Percentiles rank a stretch among this genome's conserved stretches.
phyloP scores from a whole-genome alignment of 1,140 invertebrate genomes.

The Diabrotica virgifera region DNA sequence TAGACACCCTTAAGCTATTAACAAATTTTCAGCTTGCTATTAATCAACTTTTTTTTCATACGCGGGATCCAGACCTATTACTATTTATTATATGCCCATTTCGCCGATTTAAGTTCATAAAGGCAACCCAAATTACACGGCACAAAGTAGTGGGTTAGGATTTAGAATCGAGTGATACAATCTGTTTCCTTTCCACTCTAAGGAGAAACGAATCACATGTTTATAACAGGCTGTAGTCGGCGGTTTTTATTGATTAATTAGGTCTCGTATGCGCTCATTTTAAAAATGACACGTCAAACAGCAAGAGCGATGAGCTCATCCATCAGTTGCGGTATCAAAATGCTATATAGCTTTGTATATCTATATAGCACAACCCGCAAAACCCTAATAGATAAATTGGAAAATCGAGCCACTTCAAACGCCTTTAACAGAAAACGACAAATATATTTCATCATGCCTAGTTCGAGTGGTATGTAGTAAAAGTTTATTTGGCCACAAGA shows the following conservation, averaged over 20 bases:
- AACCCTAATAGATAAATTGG: conserved; percentile 16
- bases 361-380: background rate
- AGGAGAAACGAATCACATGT: no score
- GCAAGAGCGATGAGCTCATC: conserved; percentile 16
- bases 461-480: background rate
- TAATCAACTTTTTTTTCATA: no score
- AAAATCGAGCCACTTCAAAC: conserved; percentile 11
- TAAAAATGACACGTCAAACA: conserved; percentile 23
- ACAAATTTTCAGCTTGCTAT: no score
- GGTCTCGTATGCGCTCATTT: conserved; percentile 16
- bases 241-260: conserved; percentile 20
- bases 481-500: no score
- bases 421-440: background rate
- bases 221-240: background rate
- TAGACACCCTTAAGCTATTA: no score
- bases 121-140: no score
- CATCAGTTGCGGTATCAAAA: conserved; percentile 15
- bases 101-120: no score
- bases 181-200: no score
- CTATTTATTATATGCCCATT: no score
- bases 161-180: no score
- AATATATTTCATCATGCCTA: background rate
- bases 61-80: no score
- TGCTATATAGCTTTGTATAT: background rate
- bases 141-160: no score